phyloP scores from a whole-genome alignment of 2,113 vertebrate genomes.

The Lamprologus sp. region DNA sequence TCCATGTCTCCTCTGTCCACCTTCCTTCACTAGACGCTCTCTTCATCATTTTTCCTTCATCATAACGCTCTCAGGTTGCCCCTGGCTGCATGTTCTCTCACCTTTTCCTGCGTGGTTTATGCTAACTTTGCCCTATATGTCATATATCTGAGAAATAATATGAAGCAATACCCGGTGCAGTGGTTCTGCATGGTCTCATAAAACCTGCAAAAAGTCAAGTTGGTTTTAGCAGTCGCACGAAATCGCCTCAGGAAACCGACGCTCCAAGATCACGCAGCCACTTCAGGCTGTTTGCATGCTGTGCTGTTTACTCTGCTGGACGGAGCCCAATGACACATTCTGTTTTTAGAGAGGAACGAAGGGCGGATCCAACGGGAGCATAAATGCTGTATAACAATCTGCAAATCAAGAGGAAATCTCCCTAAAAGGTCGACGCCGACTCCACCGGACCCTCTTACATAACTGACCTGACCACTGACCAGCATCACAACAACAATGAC shows the following conservation, averaged over 20 bases:
- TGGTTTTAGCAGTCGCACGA: background rate
- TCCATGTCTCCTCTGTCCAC: background rate
- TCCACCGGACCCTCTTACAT: background rate
- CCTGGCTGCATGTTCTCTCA: background rate
- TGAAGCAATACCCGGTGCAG: background rate
- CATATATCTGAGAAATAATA: background rate
- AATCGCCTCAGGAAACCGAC: background rate
- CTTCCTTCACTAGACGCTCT: background rate
- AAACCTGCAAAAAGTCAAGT: background rate
- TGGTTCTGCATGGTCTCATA: background rate
- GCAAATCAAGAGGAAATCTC: background rate
- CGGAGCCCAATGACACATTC: constrained; percentile 29
- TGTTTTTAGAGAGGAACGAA: constrained; percentile 26
- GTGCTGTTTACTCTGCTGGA: background rate
- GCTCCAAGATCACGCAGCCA: fast-evolving
- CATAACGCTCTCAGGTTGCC: background rate
- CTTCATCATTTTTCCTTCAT: background rate
- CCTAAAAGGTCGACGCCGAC: background rate
- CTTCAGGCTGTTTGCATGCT: background rate
- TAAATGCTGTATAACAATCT: background rate
- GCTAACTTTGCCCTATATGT: background rate
- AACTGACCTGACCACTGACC: background rate
- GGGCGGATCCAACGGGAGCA: background rate
- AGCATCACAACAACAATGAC: background rate
- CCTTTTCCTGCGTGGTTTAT: background rate